phyloP scores from a whole-genome alignment of 2,797 vertebrate species.

The Falco rusticolus region DNA sequence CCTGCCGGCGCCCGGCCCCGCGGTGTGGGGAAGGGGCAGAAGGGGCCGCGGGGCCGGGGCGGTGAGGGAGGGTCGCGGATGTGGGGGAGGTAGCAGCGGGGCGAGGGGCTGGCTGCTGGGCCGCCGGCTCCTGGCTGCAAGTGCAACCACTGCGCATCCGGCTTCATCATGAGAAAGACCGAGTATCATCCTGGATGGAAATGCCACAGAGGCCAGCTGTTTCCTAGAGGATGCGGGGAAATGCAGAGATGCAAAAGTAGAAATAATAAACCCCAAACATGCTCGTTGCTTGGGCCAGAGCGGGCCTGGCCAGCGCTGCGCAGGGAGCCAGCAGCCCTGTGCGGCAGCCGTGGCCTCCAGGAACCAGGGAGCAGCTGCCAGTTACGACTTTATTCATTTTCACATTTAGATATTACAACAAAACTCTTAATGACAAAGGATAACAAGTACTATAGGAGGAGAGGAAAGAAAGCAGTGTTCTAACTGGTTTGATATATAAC shows the following conservation, averaged over 20 bases:
- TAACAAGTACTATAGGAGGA: constrained; percentile 66
- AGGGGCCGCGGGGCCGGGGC: neutral
- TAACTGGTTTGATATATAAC: constrained; percentile 67
- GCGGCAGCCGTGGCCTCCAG: neutral
- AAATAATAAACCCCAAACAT: neutral
- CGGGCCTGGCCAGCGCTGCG: accelerated
- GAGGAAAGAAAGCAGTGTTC: constrained; percentile 61
- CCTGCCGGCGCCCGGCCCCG: neutral
- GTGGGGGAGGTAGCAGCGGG: neutral
- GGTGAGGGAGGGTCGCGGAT: accelerated
- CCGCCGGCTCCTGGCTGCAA: neutral
- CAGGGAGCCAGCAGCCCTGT: neutral
- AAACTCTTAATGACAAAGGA: constrained; percentile 64
- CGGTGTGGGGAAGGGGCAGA: neutral
- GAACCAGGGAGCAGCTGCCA: constrained; percentile 22
- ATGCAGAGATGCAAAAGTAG: neutral
- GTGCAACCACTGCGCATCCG: neutral
- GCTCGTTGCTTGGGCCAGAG: neutral
- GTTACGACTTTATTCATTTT: constrained; percentile 63
- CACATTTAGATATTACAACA: constrained; percentile 72
- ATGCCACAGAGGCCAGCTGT: neutral
- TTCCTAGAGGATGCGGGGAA: neutral
- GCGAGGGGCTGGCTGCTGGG: neutral
- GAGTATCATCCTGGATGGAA: constrained; percentile 17
- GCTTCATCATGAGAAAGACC: neutral